Percentiles rank a stretch among this genome's conserved stretches.
Conservation (phyloP, 2,888 invertebrate species). For the Dasypolia templi region DNA sequence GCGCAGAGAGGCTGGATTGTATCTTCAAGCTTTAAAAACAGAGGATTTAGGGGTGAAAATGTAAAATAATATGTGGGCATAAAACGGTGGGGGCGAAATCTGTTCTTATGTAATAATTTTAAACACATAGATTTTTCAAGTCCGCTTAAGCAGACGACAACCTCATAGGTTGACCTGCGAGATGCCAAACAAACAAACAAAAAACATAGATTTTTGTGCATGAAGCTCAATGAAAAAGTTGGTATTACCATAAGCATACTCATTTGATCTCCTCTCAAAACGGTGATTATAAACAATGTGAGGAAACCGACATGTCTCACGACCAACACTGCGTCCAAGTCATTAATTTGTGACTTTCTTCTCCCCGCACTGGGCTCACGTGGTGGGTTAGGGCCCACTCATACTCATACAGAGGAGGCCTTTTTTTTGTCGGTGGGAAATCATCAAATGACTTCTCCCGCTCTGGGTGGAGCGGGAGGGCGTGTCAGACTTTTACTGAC, state of each 20-base stretch:
- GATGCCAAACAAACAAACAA: too few species aligned
- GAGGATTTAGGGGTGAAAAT: background rate
- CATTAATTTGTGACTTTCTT: background rate
- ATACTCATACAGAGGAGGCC: background rate
- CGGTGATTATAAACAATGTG: background rate
- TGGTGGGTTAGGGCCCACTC: background rate
- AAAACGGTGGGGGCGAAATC: background rate
- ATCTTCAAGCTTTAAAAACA: constrained; percentile 20
- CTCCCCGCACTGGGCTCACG: background rate
- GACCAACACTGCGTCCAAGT: background rate
- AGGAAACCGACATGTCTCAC: background rate
- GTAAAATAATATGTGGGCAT: background rate
- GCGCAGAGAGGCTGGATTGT: constrained; percentile 27
- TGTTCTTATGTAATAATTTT: too few species aligned
- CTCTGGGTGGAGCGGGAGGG: too few species aligned
- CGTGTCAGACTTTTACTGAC: too few species aligned
- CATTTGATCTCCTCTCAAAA: background rate
- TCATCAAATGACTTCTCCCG: too few species aligned
- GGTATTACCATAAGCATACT: background rate
- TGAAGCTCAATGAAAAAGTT: background rate
- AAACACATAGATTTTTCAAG: too few species aligned
- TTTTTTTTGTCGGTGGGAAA: too few species aligned
- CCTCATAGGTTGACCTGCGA: too few species aligned
- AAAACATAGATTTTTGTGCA: background rate
- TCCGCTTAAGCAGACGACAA: too few species aligned